Conservation (phyloP, 2,113 vertebrate species). For the Sceloporus tristichus region DNA sequence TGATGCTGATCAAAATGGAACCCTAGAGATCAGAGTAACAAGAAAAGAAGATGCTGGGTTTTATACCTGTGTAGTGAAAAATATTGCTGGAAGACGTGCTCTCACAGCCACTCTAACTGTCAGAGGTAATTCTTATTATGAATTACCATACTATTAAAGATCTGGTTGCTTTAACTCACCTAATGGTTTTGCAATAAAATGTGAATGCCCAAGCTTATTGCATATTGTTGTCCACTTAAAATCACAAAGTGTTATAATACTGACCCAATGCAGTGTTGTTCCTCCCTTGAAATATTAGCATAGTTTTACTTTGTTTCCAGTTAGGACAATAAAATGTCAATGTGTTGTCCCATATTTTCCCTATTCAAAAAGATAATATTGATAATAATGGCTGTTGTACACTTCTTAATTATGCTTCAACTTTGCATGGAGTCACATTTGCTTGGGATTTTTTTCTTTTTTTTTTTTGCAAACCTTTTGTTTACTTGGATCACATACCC, state of each 20-base stretch:
- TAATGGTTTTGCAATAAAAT: not conserved
- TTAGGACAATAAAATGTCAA: not conserved
- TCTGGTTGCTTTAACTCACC: conserved; percentile 51
- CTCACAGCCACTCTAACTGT: conserved; percentile 86
- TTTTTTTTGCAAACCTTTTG: not conserved
- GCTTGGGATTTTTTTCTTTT: too few species aligned
- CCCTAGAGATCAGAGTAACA: conserved; percentile 83
- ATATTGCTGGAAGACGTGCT: conserved; percentile 85
- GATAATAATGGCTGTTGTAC: not conserved
- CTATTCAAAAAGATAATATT: not conserved
- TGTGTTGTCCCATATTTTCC: not conserved
- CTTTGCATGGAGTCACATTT: not conserved
- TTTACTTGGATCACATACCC: not conserved
- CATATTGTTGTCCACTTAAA: not conserved
- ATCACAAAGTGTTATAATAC: not conserved
- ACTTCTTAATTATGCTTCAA: not conserved
- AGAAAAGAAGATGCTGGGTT: conserved; percentile 84
- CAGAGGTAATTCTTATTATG: conserved; percentile 81
- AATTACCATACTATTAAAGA: conserved; percentile 38
- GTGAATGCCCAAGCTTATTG: not conserved
- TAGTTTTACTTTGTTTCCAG: not conserved
- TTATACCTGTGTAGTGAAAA: conserved; percentile 89
- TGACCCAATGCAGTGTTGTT: too few species aligned
- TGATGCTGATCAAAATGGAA: conserved; percentile 81
- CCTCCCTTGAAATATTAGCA: not conserved